These are phyloP conservation scores for Poeciliopsis turneri DNA, from an alignment of 2,797 vertebrate genomes.

Conservation along the genomic window DNA sequence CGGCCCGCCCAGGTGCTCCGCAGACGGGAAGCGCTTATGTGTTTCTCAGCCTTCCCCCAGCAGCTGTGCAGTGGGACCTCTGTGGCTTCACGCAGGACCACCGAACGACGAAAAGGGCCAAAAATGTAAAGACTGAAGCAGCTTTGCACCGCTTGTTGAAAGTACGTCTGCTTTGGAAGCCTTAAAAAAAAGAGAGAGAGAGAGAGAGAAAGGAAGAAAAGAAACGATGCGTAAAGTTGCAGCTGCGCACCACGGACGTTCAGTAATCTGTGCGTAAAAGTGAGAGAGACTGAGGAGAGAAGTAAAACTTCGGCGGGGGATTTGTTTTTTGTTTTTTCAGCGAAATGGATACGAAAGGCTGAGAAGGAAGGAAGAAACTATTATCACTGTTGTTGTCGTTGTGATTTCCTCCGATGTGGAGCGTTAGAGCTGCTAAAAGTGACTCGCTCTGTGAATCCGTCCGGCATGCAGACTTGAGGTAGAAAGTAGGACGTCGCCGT, in stretches of 20 bases:
- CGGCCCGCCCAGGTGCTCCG: conserved; percentile 51
- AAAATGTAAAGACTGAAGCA: conserved; percentile 62
- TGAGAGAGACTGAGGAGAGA: conserved; percentile 15
- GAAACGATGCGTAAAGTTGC: conserved; percentile 36
- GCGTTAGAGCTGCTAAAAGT: neutral
- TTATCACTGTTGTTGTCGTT: neutral
- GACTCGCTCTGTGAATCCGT: conserved; percentile 51
- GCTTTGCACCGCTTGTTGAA: conserved; percentile 48
- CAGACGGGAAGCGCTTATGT: conserved; percentile 54
- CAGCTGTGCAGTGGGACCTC: conserved; percentile 58
- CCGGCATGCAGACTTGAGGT: conserved; percentile 54
- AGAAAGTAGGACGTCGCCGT: conserved; percentile 66
- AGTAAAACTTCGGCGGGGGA: conserved; percentile 24
- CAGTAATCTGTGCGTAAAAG: conserved; percentile 56
- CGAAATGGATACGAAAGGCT: conserved; percentile 47
- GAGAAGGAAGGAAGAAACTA: neutral
- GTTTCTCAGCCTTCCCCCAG: conserved; percentile 50
- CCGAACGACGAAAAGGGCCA: conserved; percentile 36
- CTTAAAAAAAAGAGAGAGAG: neutral
- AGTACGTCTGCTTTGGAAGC: conserved; percentile 52
- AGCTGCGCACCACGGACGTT: conserved; percentile 18
- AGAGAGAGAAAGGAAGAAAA: neutral
- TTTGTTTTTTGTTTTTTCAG: conserved; percentile 5
- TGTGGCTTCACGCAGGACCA: conserved; percentile 45
- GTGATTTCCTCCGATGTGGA: neutral